These are phyloP conservation scores for Apomyelois bistriatella DNA, from an alignment of 2,888 invertebrate species.

Conservation along the genomic window DNA sequence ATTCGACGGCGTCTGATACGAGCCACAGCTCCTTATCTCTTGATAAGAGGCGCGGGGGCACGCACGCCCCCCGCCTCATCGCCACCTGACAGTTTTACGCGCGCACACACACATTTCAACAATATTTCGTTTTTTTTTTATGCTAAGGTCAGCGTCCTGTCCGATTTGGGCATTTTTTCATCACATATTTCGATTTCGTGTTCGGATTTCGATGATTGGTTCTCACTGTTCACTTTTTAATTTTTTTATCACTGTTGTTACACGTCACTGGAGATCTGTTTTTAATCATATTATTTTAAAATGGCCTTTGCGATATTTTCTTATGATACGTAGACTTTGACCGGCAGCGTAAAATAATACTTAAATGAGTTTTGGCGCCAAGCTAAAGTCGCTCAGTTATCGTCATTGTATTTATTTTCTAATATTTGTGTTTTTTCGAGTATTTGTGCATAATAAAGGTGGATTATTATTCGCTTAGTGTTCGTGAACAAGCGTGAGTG, in stretches of 20 bases:
- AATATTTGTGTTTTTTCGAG: no score
- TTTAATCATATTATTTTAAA: slow-evolving; percentile 18
- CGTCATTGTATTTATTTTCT: no score
- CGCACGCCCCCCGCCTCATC: slow-evolving; percentile 74
- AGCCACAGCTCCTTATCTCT: slow-evolving; percentile 72
- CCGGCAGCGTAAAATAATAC: no score
- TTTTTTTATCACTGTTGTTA: slow-evolving; percentile 13
- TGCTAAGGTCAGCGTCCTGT: slow-evolving; percentile 71
- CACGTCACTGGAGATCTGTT: slow-evolving; percentile 13
- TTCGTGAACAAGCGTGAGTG: no score
- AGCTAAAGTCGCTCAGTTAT: no score
- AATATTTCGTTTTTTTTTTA: slow-evolving; percentile 37
- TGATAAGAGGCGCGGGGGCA: slow-evolving; percentile 78
- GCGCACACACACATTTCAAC: slow-evolving; percentile 50
- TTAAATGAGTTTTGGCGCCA: no score
- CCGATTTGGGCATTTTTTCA: slow-evolving; percentile 63
- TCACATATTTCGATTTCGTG: slow-evolving; percentile 27
- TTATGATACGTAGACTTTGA: background rate
- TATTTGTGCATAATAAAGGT: no score
- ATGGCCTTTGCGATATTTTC: slow-evolving; percentile 46
- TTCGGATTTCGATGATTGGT: slow-evolving; percentile 31
- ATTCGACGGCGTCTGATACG: slow-evolving; percentile 56
- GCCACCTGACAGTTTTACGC: slow-evolving; percentile 69
- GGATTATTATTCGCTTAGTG: no score
- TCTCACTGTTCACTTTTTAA: slow-evolving; percentile 29